Base-by-base conservation (phyloP, 2,888 invertebrate genomes). In the Drosophila mimetica region DNA sequence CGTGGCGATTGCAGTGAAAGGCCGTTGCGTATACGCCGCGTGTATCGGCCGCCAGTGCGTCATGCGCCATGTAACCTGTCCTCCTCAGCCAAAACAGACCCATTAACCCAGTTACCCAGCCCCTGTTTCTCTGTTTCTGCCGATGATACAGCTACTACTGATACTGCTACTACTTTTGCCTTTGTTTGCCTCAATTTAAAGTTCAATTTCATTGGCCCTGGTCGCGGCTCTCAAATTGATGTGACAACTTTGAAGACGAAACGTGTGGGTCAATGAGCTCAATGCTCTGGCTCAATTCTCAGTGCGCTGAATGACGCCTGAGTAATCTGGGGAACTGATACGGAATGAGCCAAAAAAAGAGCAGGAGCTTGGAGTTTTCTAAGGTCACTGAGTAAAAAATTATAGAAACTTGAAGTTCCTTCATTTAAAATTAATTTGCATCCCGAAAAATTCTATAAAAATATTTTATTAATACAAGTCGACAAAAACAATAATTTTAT, bases 171-270 rank as follows among this genome's bases (percentile, higher is more conserved):
- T 63, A 46, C 20, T 36, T 28, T 60, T 59, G 50, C 48, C 86
- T 75, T 79, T 83, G 78, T 71, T 79, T 77, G 86, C 59, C 86
- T 89, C 78, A 86, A 86, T 86, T 86, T 83, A 89, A 86, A 86
- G 86, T 87, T 86, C 86, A 86, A 86, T 89, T 86, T 89, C 89
- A 88, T 87, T 88, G 89, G 89, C 86, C 86, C 86, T 86, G 83
- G 71, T 86, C 75, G 78, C 66, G 69, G 75, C 81, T 73, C 64
- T 74, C 76, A 83, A 84, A 88, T 88, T 86, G 85, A 86, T 86
- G 78, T 81, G 82, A 88, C 86, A 86, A 77, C 76, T 86, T 69
- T 67, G 37, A 50, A 50, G 54, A 42, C 61, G 50, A 63, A 65
- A 88, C 84, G 88, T 84, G 84, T 84, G 85, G 84, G 88, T 86